Evolutionary conservation across 1,140 invertebrate species (phyloP).

Genomic region (Ctenoplectra terminalis): DNA sequence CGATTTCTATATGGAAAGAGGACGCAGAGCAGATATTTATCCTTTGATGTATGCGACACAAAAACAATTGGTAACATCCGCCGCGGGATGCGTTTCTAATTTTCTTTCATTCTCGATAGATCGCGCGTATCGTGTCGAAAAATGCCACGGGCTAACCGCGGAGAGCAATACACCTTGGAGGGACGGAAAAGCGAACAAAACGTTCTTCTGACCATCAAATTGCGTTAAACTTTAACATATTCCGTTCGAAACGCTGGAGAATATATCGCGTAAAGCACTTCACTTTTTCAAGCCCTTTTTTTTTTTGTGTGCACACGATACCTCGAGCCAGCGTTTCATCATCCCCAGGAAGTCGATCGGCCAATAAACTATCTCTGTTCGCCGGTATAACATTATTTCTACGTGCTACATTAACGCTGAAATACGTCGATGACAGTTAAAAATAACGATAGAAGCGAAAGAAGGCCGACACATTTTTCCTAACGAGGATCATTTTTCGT

Average conservation of each 20-base stretch:
- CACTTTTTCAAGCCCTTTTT: neutral
- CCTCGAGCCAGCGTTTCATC: constrained; percentile 1
- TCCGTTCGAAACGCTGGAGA: neutral
- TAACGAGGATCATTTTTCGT: constrained; percentile 1
- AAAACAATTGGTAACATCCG: neutral
- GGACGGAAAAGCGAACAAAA: neutral
- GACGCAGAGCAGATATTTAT: neutral
- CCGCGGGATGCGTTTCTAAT: neutral
- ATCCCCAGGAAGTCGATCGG: constrained; percentile 12
- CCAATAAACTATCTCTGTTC: constrained; percentile 17
- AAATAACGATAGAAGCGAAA: neutral
- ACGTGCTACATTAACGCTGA: neutral
- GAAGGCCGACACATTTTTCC: neutral
- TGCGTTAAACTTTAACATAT: constrained; percentile 30
- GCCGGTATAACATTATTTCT: neutral
- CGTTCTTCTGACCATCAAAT: neutral
- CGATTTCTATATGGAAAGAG: too few relatives aligned
- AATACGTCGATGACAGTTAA: constrained; percentile 10
- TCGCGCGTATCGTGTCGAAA: neutral
- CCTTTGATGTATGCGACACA: neutral
- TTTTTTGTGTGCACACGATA: neutral
- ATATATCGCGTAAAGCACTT: constrained; percentile 13
- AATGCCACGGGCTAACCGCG: neutral
- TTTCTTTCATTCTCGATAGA: neutral
- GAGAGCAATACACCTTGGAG: neutral